phyloP scores from a whole-genome alignment of 2,113 vertebrate species.

The Chelonoidis abingdonii region DNA sequence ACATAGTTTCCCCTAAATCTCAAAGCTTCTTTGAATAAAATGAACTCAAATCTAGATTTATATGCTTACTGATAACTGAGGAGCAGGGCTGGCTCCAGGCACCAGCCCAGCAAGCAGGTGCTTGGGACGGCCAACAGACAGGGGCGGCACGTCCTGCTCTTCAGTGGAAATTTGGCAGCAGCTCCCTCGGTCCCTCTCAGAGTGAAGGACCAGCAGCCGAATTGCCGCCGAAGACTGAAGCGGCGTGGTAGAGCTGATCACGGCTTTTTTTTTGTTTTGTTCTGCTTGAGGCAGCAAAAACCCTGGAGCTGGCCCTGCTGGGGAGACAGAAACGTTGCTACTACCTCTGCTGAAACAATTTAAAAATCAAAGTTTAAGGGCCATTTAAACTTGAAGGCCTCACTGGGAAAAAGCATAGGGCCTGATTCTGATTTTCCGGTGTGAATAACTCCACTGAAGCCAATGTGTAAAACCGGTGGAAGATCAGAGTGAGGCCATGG shows the following conservation, averaged over 20 bases:
- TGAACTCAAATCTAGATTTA: conserved; percentile 44
- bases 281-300: too few species aligned
- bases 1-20: conserved; percentile 42
- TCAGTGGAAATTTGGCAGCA: too few species aligned
- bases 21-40: conserved; percentile 66
- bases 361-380: conserved; percentile 37
- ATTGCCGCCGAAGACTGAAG: too few species aligned
- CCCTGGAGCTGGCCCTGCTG: too few species aligned
- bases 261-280: too few species aligned
- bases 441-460: conserved; percentile 57
- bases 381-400: conserved; percentile 54
- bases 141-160: too few species aligned
- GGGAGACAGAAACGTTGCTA: conserved; percentile 48
- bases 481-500: neutral
- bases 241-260: too few species aligned
- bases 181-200: too few species aligned
- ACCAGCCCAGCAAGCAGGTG: too few species aligned
- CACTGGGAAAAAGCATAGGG: conserved; percentile 40
- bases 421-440: conserved; percentile 16
- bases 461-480: conserved; percentile 35
- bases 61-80: neutral
- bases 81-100: neutral
- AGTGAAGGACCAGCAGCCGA: too few species aligned
- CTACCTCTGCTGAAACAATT: conserved; percentile 57
- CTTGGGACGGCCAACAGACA: too few species aligned